Evolutionary conservation across 1,140 invertebrate genomes (phyloP), one percentile per base, ranked within the genome.

Genomic region (Achroia grisella): DNA sequence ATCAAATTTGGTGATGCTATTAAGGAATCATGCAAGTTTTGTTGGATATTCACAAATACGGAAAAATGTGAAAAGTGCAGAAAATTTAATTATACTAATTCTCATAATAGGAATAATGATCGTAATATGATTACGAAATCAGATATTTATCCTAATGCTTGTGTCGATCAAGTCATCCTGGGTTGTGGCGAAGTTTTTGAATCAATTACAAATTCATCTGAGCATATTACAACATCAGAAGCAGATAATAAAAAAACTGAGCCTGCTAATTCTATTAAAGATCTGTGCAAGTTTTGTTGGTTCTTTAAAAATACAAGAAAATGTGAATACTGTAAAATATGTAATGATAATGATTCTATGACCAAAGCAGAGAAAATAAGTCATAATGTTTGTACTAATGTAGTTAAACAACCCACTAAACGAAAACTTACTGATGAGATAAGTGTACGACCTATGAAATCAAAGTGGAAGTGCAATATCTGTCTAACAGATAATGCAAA

Each of bases 41-140:
- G 71, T 45, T 77, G 71, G 69, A 55, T 74, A 41, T 77, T 74
- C 39, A 62, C 65, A 14, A 63, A 56, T 44, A 14, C 58, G 17
- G 14, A 17, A 10, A 36, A 33, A 36, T 44, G 42, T 33, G 5
- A 35, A 10, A 13, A 29, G 1, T 36, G 42, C n/a, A 27, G 9
- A 14, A 35, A 36, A 27, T n/a, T 10, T 5, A 36, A 36, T 10
- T 13, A 13, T 36, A 28, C 6, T 23, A 23, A 23, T 23, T 23
- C 17, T 23, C 2, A 3, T 23, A 6, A 23, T 3, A 23, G 17
- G 17, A 23, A 23, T 23, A 23, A 23, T 23, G 17, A 23, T 6
- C 17, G 2, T 23, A 6, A 23, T 6, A 2, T 3, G 17, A 17
- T 8, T 15, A 15, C 15, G 8, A 10, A n/a, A n/a, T n/a, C n/a